Base-by-base conservation (phyloP, 2,888 invertebrate species). In the Watsonalla cultraria region DNA sequence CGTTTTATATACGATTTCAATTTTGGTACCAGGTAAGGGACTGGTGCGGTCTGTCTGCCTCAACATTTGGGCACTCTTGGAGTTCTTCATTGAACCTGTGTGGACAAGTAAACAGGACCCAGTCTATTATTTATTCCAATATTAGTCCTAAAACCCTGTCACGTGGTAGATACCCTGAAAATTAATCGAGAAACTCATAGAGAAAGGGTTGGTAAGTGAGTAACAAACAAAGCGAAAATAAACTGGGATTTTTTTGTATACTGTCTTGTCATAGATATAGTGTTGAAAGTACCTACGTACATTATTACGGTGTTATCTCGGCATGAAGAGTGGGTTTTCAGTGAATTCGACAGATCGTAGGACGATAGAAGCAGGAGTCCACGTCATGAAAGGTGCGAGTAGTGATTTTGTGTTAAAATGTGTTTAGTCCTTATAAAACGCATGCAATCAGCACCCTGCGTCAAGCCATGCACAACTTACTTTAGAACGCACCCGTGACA, bases 61-160 rank as follows among this genome's bases (percentile, higher is more conserved):
- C 91, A 93, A 92, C 91, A 92, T 92, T 91, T 93, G 92, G 86
- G 93, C 93, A 92, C 93, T 93, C 90, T 92, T 91, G 79, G 93
- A 93, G 83, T 92, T 92, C 92, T 92, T 92, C 93, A 93, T 93
- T 86, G 92, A 91, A 86, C 92, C 90, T 90, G 90, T 83, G 81
- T 82, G 88, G 88, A 89, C 88, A 90, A 90, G 83, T 86, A 88
- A 88, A 90, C 74, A 83, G 82, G 82, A 75, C 74, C 80, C 76
- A 71, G 70, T 83, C 83, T 82, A 80, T 86, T 78, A 78, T 70
- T 42, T 73, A 72, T 72, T 76, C 71, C 68, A 68, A 65, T 61
- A 69, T 69, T 72, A 72, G 55, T 65, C 68, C 67, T 70, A 72
- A 66, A 61, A 66, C 66, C 66, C 75, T 70, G 68, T 66, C 62